Evolutionary conservation across 2,797 vertebrate species (phyloP), one percentile per base, ranked within the genome.

Genomic region (Pithecia hirsuta): DNA sequence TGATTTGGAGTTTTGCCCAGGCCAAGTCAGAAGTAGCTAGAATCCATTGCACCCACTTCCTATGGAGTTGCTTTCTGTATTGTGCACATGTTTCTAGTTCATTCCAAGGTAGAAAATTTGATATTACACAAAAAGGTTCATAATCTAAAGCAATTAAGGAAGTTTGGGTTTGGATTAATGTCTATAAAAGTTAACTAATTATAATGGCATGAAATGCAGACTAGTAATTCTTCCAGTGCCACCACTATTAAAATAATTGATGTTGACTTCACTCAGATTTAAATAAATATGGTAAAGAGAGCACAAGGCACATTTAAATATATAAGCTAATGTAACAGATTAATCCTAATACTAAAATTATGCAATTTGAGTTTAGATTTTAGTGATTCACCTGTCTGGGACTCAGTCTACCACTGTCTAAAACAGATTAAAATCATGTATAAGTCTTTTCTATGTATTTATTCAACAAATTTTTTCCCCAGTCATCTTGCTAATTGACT

Each of bases 231-330:
- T 83, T 64, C 30, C 22, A 64, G 12, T 90, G 30, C 50, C 7
- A 89, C 19, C 24, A 67, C 36, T 96, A 61, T 59, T 84, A 82
- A 91, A 91, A 90, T 75, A 94, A 87, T 36, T 91, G n/a, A 80
- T 26, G 50, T 14, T 1, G 46, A 91, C 6, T 20, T 39, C 5
- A 89, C 13, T 89, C 33, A 93, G 7, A 41, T 61, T 78, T 85
- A 3, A 44, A 67, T 64, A 78, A 90, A 64, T 50, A 13, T 52
- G 14, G 11, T 82, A 90, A 39, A 19, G 8, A 64, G 30, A 41
- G 14, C 10, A 74, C 39, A 90, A 75, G 84, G 52, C 24, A 44
- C 14, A 67, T 75, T 74, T 48, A 20, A 84, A 94, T 84, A 59
- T 17, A 83, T 48, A 36, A 36, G 14, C 72, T 67, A 46, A 15